These are phyloP conservation scores for Drosophila sp. DNA, from an alignment of 1,140 invertebrate genomes.

Conservation along the genomic window DNA sequence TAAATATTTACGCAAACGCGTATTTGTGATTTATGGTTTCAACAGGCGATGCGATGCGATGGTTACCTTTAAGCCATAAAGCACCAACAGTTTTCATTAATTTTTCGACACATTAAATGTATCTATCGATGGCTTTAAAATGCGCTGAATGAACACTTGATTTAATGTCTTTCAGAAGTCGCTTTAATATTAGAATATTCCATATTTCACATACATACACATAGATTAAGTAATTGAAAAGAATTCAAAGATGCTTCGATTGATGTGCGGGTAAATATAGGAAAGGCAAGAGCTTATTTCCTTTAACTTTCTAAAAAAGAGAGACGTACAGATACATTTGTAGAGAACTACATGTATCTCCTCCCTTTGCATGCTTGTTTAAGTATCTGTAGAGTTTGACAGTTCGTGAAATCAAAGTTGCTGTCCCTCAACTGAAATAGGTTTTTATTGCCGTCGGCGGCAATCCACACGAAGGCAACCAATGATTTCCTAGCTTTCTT, in stretches of 20 bases:
- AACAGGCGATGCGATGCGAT: conserved; percentile 4
- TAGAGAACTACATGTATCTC: conserved; percentile 34
- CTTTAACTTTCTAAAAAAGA: background rate
- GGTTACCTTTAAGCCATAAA: conserved; percentile 19
- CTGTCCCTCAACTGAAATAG: conserved; percentile 68
- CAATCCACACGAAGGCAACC: conserved; percentile 23
- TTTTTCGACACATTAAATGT: background rate
- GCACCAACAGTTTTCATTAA: background rate
- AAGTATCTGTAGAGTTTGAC: conserved; percentile 58
- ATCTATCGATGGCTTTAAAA: background rate
- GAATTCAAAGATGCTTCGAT: background rate
- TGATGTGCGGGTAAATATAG: no score
- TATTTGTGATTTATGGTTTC: conserved; percentile 14
- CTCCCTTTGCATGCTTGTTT: conserved; percentile 16
- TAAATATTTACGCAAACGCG: conserved; percentile 11
- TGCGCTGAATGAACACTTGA: no score
- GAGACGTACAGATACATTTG: conserved; percentile 4
- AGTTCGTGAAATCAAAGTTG: conserved; percentile 78
- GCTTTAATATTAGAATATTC: no score
- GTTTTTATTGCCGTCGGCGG: conserved; percentile 65
- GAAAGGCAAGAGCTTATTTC: no score
- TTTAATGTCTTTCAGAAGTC: no score
- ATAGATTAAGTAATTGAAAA: background rate
- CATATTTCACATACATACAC: no score
- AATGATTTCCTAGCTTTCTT: conserved; percentile 61